Evolutionary conservation across 2,888 invertebrate genomes (phyloP), one percentile per base, ranked within the genome.

Genomic region (Nesidiocoris tenuis): DNA sequence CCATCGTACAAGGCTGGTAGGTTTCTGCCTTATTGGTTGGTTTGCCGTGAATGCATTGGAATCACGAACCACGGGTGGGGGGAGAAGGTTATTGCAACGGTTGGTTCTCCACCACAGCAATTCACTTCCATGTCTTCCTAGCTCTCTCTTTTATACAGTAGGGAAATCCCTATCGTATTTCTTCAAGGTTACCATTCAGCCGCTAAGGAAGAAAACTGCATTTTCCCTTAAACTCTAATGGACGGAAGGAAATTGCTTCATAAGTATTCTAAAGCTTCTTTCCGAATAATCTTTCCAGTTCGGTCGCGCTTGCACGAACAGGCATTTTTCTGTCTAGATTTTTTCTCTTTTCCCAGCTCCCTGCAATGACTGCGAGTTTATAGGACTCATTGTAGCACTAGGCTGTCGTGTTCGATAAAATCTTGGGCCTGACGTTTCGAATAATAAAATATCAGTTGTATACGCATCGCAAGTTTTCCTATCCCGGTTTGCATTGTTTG

Each of bases 231-330:
- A 70, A 59, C 70, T 59, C 1, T 59, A 59, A 70, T 70, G 59
- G 59, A 12, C 17, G 59, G 23, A 57, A 24, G 57, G 59, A 70
- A 68, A 70, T 70, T 70, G 70, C 70, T 70, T 70, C 70, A 23
- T 70, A 70, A 59, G 70, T 70, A 70, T 70, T 59, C 59, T 22
- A 59, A 67, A 57, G 23, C 22, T 70, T 25, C 1, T 59, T 16
- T 59, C 59, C 24, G 12, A 59, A 70, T 70, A 24, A 24, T 22
- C 57, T 24, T 59, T 59, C 56, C 22, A 21, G 22, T 67, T 18
- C 7, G 17, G 18, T 23, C 16, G n/a, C n/a, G 55, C 22, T 55
- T 5, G 1, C 22, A 22, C 9, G 12, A 39, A 39, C 39, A 39
- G 39, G 12, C 3, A 39, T 39, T 39, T 39, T 39, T 39, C 39